Base-by-base conservation (phyloP, 2,797 vertebrate genomes). In the Falco biarmicus region DNA sequence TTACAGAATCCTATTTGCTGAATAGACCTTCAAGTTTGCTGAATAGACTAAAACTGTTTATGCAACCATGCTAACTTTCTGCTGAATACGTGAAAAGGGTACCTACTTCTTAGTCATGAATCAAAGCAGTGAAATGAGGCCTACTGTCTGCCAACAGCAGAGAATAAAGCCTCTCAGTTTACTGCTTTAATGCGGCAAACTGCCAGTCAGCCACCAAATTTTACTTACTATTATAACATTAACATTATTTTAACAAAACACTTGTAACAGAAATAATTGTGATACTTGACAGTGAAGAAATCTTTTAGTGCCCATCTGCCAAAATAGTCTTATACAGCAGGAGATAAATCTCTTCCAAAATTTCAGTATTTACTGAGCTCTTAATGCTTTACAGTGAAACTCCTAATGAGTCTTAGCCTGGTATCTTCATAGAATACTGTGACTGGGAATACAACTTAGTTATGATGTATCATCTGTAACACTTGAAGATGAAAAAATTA, bases 401-500 rank as follows among this genome's bases (percentile, higher is more conserved):
- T 70, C 12, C 5, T 25, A 18, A 26, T 73, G 43, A 86, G 5
- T 69, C 37, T 53, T 84, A 45, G 3, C 1, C 2, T 51, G 3
- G 8, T 66, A 74, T 5, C 11, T 54, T 65, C 25, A 54, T 11
- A 75, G 34, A 50, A 76, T 19, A 32, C 4, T 16, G 6, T 31
- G 31, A 39, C 10, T 59, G 20, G n/a, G 32, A 7, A 69, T 60
- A 83, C 71, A 37, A 3, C 3, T 45, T 31, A 32, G 18, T 68
- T 79, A 41, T 25, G 9, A 45, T 59, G 3, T 5, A 3, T 53
- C 13, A 64, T 53, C 37, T 64, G 9, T 11, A 71, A 45, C 13
- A 48, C 3, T 18, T 73, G 13, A 0, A 0, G 6, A 5, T 0
- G 10, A 48, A 74, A 37, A 70, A 70, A 11, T 12, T 41, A 53